phyloP scores from a whole-genome alignment of 2,113 vertebrate genomes.

The Pimephales promelas region DNA sequence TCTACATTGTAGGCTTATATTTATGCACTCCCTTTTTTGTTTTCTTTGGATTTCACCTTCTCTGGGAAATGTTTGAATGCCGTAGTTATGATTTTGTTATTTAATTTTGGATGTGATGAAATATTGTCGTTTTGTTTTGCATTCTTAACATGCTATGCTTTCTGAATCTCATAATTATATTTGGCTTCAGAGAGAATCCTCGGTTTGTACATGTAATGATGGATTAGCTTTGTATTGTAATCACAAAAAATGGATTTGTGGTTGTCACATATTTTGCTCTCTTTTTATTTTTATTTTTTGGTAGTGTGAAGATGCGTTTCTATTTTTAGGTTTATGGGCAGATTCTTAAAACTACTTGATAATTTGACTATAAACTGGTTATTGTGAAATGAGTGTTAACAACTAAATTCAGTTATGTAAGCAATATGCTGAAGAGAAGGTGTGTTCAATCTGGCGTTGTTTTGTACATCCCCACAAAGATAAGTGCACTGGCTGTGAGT shows the following conservation, averaged over 20 bases:
- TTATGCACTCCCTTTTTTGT: slow-evolving; percentile 39
- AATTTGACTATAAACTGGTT: slow-evolving; percentile 14
- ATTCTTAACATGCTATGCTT: slow-evolving; percentile 29
- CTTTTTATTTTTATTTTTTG: not conserved
- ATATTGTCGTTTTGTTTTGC: slow-evolving; percentile 16
- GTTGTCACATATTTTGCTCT: slow-evolving; percentile 17
- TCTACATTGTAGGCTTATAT: slow-evolving; percentile 55
- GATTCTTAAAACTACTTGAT: slow-evolving; percentile 19
- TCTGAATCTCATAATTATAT: slow-evolving; percentile 25
- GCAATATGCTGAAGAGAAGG: slow-evolving; percentile 28
- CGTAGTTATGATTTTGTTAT: slow-evolving; percentile 33
- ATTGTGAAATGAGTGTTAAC: slow-evolving; percentile 27
- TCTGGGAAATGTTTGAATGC: slow-evolving; percentile 26
- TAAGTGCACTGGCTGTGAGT: slow-evolving; percentile 33
- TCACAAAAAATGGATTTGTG: slow-evolving; percentile 15
- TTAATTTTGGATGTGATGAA: slow-evolving; percentile 45
- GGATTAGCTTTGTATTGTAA: slow-evolving; percentile 28
- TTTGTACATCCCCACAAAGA: slow-evolving; percentile 36
- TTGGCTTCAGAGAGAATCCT: slow-evolving; percentile 17
- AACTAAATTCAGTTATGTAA: not conserved
- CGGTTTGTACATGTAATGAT: slow-evolving; percentile 16
- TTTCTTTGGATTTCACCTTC: slow-evolving; percentile 30
- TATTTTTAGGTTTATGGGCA: not conserved
- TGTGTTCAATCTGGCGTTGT: not conserved
- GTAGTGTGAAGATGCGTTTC: slow-evolving; percentile 27